Conservation (phyloP, 2,888 invertebrate species). For the Galeopsomyia nigrocyanea region DNA sequence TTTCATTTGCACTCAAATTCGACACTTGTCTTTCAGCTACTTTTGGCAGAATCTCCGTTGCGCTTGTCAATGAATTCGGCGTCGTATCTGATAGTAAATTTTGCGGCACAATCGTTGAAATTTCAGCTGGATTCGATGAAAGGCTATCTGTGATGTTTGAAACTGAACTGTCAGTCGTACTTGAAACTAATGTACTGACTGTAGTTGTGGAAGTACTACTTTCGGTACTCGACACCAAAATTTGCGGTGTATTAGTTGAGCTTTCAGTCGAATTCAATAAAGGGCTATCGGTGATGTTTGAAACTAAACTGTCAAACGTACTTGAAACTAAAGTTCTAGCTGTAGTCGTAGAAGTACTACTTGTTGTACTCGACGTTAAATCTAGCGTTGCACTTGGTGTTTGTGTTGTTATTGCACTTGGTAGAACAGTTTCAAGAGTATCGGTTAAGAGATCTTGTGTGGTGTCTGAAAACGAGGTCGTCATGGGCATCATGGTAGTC, state of each 20-base stretch:
- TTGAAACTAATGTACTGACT: background rate
- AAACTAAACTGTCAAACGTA: too few relatives aligned
- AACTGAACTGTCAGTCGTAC: background rate
- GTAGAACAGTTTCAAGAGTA: background rate
- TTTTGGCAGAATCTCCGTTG: background rate
- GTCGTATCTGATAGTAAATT: background rate
- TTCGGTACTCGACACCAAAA: background rate
- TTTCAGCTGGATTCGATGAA: background rate
- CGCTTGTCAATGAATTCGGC: background rate
- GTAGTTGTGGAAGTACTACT: background rate
- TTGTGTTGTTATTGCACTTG: background rate
- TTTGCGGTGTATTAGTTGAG: background rate
- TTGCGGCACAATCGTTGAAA: too few relatives aligned
- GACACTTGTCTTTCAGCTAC: background rate
- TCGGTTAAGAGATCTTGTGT: background rate
- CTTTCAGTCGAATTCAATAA: background rate
- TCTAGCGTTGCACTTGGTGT: background rate
- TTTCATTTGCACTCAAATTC: conserved; percentile 8
- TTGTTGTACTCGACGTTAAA: background rate
- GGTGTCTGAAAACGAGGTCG: background rate
- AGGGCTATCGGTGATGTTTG: background rate
- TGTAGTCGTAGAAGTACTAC: background rate
- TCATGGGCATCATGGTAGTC: background rate
- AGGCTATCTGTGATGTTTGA: background rate
- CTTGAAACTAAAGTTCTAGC: too few relatives aligned